These are phyloP conservation scores for Samia ricini DNA, from an alignment of 1,140 invertebrate species.

Conservation along the genomic window DNA sequence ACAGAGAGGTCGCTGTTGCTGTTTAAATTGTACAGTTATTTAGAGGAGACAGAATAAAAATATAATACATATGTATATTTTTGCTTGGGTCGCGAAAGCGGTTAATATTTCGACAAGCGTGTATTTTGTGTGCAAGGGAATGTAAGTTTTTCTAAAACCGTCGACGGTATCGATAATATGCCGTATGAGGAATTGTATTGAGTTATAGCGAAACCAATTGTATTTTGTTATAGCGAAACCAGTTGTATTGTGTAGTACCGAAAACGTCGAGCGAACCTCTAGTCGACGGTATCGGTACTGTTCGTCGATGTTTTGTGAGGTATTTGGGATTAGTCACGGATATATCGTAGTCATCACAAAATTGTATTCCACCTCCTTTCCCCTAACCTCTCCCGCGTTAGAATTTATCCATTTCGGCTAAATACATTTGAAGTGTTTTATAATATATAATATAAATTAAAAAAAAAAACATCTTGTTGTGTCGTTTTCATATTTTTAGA, in stretches of 20 bases:
- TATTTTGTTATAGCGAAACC: background rate
- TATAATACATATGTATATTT: conserved; percentile 66
- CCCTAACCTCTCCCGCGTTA: conserved; percentile 45
- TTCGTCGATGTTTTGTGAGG: conserved; percentile 38
- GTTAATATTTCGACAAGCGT: conserved; percentile 43
- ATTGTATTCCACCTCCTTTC: no score
- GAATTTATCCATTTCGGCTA: conserved; percentile 57
- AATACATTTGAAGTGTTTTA: conserved; percentile 55
- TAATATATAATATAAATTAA: conserved; percentile 21
- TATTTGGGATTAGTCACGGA: conserved; percentile 58
- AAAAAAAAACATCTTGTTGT: conserved; percentile 61
- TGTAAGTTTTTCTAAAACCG: conserved; percentile 28
- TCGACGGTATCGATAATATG: conserved; percentile 21
- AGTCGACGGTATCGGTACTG: background rate
- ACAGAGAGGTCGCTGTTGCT: conserved; percentile 30
- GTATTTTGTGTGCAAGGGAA: conserved; percentile 47
- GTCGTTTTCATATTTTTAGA: conserved; percentile 71
- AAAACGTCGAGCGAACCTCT: background rate
- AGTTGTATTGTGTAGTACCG: no score
- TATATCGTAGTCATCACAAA: conserved; percentile 69
- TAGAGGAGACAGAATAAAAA: conserved; percentile 20
- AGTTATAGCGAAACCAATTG: background rate
- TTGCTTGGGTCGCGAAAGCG: conserved; percentile 55
- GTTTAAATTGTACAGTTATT: conserved; percentile 69
- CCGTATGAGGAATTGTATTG: background rate